Base-by-base conservation (phyloP, 2,113 vertebrate species). In the Dicerorhinus sumatrensis region DNA sequence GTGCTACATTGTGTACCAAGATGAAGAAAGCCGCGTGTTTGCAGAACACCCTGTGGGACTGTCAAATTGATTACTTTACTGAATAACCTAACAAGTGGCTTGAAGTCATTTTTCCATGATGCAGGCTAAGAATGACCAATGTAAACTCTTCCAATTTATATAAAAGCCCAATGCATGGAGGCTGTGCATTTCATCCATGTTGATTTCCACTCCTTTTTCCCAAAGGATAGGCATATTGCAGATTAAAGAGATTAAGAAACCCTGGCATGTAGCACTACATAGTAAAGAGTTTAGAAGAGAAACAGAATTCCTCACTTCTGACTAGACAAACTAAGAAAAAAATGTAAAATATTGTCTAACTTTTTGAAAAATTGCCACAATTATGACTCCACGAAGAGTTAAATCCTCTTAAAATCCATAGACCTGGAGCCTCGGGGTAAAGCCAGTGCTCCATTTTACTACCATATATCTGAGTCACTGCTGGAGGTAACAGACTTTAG, bases 251-350 rank as follows among this genome's bases (percentile, higher is more conserved):
- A 79, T 16, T 33, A 76, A 60, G 62, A 83, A 72, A 70, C 10
- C 8, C 31, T 70, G 73, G 13, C 69, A 93, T 7, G 7, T 62
- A 29, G 29, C 42, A 89, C 17, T 39, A 42, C 20, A 21, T 0
- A 51, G 72, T 33, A 69, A 83, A 88, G 27, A 42, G 70, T 48
- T 90, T n/a, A 33, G 9, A 48, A 36, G 39, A 23, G 5, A 96
- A 77, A 81, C 58, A 65, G 1, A 75, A 98, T 58, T 88, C 72
- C 25, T 95, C 27, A 70, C 23, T 70, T 94, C 48, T 42, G 60
- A 93, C 17, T 58, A 48, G 31, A 85, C n/a, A 95, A 83, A 87
- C 36, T 90, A 65, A 84, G 67, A 39, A 36, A 76, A 63, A 91
- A 87, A 31, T 16, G n/a, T 29, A 89, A 94, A 81, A 79, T 62